Conservation (phyloP, 37 sponge, comb jelly and placozoan species). For the Axinella damicornis region DNA sequence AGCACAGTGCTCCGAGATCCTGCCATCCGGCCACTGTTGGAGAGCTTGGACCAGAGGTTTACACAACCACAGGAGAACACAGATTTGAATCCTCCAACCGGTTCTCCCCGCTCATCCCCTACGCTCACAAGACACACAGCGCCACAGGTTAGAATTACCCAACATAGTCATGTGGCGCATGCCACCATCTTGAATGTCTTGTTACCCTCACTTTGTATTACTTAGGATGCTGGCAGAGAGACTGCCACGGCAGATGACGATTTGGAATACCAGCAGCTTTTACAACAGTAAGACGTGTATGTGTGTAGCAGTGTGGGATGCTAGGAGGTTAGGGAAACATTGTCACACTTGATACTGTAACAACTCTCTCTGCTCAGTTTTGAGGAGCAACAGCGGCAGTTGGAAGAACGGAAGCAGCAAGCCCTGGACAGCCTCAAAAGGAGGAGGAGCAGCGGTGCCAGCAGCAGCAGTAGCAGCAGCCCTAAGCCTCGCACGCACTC, state of each 20-base stretch:
- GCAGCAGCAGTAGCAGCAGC: background rate
- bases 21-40: conserved; percentile 13
- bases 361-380: conserved; percentile 31
- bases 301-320: background rate
- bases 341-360: no score
- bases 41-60: background rate
- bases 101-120: no score
- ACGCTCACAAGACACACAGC: no score
- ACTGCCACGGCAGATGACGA: background rate
- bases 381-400: conserved; percentile 18
- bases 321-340: no score
- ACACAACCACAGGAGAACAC: no score
- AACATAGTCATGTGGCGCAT: no score
- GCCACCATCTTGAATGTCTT: no score
- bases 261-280: background rate
- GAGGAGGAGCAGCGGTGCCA: background rate
- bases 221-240: background rate
- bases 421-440: background rate
- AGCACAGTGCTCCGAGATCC: conserved; percentile 34
- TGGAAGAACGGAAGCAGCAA: conserved; percentile 14
- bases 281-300: background rate
- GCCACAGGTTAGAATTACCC: no score
- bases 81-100: no score
- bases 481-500: background rate
- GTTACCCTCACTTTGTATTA: no score